Evolutionary conservation across 2,113 vertebrate genomes (phyloP), one percentile per base, ranked within the genome.

Genomic region (Platycercus adscitus): DNA sequence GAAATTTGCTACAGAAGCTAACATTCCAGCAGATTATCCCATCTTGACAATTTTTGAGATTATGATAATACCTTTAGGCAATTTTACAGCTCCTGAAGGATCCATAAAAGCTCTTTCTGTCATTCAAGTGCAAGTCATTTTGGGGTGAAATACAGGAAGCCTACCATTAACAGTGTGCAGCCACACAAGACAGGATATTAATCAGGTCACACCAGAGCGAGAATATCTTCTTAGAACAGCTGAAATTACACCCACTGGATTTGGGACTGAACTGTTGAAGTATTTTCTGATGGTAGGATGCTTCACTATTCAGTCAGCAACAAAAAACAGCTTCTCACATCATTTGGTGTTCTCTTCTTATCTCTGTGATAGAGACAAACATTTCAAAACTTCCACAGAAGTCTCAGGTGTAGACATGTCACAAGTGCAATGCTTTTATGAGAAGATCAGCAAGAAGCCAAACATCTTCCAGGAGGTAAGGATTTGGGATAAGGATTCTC

Each of bases 371-470:
- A 96, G 93, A 46, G 96, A 93, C 53, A 78, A 95, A 79, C 95
- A 96, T 81, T 96, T 97, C 91, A 95, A 58, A 93, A 97, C 94
- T 55, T 96, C 94, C 56, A 94, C 56, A 70, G 88, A 93, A 50
- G 20, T 35, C 49, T 91, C 85, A 0, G 97, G 95, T 3, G 1
- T 97, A 55, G 93, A 97, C 75, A 43, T 97, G 21, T 75, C 93
- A n/a, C 46, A 89, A 90, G 95, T 97, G 71, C 68, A 80, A 21
- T 0, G 2, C 23, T 97, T 97, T 92, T 95, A 82, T 60, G 2
- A 95, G 81, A 95, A 88, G 88, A 91, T 98, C 63, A 64, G 28
- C 19, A 39, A 70, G 47, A 93, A 93, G 21, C 78, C 19, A 55
- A 2, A 13, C 72, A 11, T 96, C 43, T 81, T 66, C 10, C 44